phyloP scores from a whole-genome alignment of 2,797 vertebrate species.

The Trachurus trachurus region DNA sequence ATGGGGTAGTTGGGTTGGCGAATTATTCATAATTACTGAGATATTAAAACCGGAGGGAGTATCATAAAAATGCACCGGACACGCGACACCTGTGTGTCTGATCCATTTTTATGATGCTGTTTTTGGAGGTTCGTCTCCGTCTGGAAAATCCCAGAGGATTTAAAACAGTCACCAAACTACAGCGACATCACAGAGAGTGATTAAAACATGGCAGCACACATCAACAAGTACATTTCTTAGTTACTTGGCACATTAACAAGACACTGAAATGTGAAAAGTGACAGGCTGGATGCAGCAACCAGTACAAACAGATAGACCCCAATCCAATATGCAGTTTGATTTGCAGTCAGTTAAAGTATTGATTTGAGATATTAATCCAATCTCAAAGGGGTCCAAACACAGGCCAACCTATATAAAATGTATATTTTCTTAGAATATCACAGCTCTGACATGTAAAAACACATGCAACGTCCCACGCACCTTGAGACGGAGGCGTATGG shows the following conservation, averaged over 20 bases:
- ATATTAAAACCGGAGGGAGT: no score
- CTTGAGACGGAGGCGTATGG: slow-evolving; percentile 95
- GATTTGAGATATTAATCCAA: not conserved
- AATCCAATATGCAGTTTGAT: slow-evolving; percentile 1
- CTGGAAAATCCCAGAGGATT: not conserved
- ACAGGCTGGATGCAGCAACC: not conserved
- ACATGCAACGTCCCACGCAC: slow-evolving; percentile 74
- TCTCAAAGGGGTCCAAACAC: slow-evolving; percentile 6
- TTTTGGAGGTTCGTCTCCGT: slow-evolving; percentile 10
- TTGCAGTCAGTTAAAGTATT: not conserved
- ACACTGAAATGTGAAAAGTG: not conserved
- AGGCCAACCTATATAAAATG: not conserved
- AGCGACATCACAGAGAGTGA: not conserved
- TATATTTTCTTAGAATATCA: slow-evolving; percentile 3
- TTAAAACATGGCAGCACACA: not conserved
- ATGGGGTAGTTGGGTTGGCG: no score
- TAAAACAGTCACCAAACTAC: slow-evolving; percentile 1
- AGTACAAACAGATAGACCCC: not conserved
- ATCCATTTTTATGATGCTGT: no score
- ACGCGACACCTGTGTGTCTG: no score
- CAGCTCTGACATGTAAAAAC: slow-evolving; percentile 14
- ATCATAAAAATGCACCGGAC: no score
- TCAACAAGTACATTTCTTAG: not conserved
- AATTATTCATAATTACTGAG: no score
- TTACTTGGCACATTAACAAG: not conserved